Evolutionary conservation across 2,888 invertebrate species (phyloP), one percentile per base, ranked within the genome.

Genomic region (Amiota minor): DNA sequence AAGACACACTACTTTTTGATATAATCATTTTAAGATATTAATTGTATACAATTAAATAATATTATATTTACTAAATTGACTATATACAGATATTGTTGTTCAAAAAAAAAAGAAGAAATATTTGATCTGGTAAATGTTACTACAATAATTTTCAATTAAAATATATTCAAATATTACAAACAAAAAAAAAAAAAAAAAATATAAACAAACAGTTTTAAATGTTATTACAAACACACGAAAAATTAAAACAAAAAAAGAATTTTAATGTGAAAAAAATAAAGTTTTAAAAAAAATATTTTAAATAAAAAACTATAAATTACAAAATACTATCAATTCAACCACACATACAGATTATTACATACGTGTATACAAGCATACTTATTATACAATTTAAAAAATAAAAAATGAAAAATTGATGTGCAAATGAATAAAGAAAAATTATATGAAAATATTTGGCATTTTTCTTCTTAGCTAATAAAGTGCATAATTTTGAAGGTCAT

Each of bases 11-110:
- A 35, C 35, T 6, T 75, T 76, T 83, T 76, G 77, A 82, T 83
- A 76, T 80, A 82, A 85, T 85, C 79, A 80, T 77, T 80, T 77
- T 83, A 82, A 72, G 75, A 82, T 82, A 81, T 79, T 76, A 75
- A 80, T 72, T 76, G 68, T 76, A 75, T 76, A 67, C 50, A 67
- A 11, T 50, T 6, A 18, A 50, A 47, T 6, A n/a, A 46, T n/a
- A 64, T 47, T 16, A 65, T 6, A 35, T 10, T 45, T 10, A 6
- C 35, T 35, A 65, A 47, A n/a, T 10, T 50, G n/a, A 14, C 49
- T 65, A 16, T n/a, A 49, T 49, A 65, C 47, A 46, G n/a, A 65
- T 49, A 9, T 53, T 73, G 64, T 68, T 35, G 23, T 70, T 35
- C 23, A 61, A 23, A 12, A 9, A 35, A 47, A 14, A 23, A 56